Base-by-base conservation (phyloP, 1,140 invertebrate genomes). In the Drosophila fuyamai region DNA sequence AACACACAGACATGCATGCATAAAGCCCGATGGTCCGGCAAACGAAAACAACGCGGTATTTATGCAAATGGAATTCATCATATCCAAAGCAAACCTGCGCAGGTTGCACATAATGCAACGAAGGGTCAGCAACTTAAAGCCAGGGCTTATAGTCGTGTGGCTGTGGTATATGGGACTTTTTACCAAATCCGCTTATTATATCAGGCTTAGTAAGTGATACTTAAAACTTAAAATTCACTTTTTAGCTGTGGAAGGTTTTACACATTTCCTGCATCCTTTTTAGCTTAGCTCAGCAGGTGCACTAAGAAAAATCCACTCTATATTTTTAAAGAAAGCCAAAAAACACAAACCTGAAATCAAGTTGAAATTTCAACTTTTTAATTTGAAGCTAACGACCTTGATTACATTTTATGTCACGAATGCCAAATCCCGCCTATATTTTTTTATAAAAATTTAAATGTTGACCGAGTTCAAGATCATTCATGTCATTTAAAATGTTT, bases 61-160 rank as follows among this genome's bases (percentile, higher is more conserved):
- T 72, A 72, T 72, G 68, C 68, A 72, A 72, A 72, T 72, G 65
- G 36, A 71, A 72, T 72, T 43, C 43, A 72, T 72, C 68, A 71
- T 72, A 43, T 13, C 51, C 65, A 57, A 36, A 36, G 65, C 18
- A 46, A 70, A 41, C 66, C 36, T 23, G n/a, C 14, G 14, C 44
- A 36, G 67, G 29, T 41, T 63, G 51, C 41, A 50, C 65, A 41
- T 70, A 58, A 50, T 71, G 18, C 29, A 58, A 18, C 36, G 18
- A 72, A 58, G 58, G 68, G 68, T 72, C 68, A 71, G 68, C 47
- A 14, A 66, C 65, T 71, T 71, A 50, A 71, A 71, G 67, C 29
- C 65, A 41, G 16, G 44, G 36, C 43, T 72, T 71, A 71, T 36
- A 38, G 43, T 36, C 44, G 35, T 71, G 14, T n/a, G 38, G 66